Percentiles rank a stretch among this genome's conserved stretches.
These are phyloP conservation scores for Piaya cayana DNA, from an alignment of 2,113 vertebrate genomes.

Conservation along the genomic window DNA sequence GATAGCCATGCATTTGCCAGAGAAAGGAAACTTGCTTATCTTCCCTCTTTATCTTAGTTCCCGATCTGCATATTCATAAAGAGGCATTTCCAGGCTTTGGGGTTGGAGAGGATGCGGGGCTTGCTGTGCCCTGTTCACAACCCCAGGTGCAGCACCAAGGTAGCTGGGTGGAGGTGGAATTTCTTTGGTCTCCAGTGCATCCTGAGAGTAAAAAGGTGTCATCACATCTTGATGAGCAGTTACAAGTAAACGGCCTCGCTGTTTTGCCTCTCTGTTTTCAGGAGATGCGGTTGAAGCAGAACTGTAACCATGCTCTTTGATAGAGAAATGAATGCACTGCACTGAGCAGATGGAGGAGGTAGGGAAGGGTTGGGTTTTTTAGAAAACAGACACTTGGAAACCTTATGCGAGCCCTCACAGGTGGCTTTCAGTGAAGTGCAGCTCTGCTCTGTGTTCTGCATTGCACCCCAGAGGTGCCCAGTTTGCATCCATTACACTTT, in stretches of 20 bases:
- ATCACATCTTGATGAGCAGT: neutral
- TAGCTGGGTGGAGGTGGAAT: neutral
- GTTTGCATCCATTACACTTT: neutral
- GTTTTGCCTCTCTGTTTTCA: neutral
- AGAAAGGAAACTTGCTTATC: neutral
- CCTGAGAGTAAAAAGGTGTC: neutral
- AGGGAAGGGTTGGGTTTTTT: neutral
- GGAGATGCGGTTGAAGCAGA: neutral
- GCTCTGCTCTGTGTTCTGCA: neutral
- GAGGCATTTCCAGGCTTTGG: neutral
- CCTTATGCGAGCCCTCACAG: neutral
- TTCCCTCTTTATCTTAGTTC: neutral
- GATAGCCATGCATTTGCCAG: neutral
- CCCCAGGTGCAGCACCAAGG: neutral
- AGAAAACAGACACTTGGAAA: neutral
- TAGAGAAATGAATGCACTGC: neutral
- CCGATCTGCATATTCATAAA: neutral
- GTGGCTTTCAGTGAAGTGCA: neutral
- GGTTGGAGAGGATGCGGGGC: neutral
- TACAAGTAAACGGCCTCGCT: neutral
- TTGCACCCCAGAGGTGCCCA: neutral
- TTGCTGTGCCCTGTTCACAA: constrained; percentile 17
- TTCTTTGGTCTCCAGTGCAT: neutral
- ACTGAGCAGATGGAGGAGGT: neutral
- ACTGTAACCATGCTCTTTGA: neutral